These are phyloP conservation scores for Xestia sexstrigata DNA, from an alignment of 2,888 invertebrate species.

Conservation along the genomic window DNA sequence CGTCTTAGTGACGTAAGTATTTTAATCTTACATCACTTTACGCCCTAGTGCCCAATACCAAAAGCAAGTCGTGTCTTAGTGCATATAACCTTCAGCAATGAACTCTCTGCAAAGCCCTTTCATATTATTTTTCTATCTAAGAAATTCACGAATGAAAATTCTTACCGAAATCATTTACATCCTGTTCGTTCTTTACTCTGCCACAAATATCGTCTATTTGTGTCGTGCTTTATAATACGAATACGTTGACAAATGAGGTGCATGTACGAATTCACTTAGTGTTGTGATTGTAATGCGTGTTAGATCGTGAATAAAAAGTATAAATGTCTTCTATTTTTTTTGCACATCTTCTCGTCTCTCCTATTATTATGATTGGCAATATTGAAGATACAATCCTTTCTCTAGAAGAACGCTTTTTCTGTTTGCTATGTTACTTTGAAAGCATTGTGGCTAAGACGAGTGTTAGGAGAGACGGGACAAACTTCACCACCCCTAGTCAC, in stretches of 20 bases:
- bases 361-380: slow-evolving; percentile 59
- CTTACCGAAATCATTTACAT: slow-evolving; percentile 56
- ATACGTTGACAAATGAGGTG: slow-evolving; percentile 62
- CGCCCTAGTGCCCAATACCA: slow-evolving; percentile 55
- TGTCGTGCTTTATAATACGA: slow-evolving; percentile 59
- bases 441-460: slow-evolving; percentile 59
- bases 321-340: slow-evolving; percentile 76
- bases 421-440: slow-evolving; percentile 56
- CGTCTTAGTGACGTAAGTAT: slow-evolving; percentile 96
- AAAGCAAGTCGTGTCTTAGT: slow-evolving; percentile 61
- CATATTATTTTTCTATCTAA: slow-evolving; percentile 43
- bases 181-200: slow-evolving; percentile 52
- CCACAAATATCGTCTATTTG: slow-evolving; percentile 57
- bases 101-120: slow-evolving; percentile 55
- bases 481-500: slow-evolving; percentile 84
- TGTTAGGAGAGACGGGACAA: slow-evolving; percentile 83
- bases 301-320: slow-evolving; percentile 70
- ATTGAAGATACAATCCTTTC: slow-evolving; percentile 21
- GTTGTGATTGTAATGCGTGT: slow-evolving; percentile 78
- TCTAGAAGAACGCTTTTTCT: slow-evolving; percentile 47
- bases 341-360: slow-evolving; percentile 81
- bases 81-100: slow-evolving; percentile 62
- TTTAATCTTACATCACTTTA: slow-evolving; percentile 64
- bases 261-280: slow-evolving; percentile 78
- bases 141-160: slow-evolving; percentile 36